These are phyloP conservation scores for Gymnothorax javanicus DNA, from an alignment of 2,797 vertebrate species.

Conservation along the genomic window DNA sequence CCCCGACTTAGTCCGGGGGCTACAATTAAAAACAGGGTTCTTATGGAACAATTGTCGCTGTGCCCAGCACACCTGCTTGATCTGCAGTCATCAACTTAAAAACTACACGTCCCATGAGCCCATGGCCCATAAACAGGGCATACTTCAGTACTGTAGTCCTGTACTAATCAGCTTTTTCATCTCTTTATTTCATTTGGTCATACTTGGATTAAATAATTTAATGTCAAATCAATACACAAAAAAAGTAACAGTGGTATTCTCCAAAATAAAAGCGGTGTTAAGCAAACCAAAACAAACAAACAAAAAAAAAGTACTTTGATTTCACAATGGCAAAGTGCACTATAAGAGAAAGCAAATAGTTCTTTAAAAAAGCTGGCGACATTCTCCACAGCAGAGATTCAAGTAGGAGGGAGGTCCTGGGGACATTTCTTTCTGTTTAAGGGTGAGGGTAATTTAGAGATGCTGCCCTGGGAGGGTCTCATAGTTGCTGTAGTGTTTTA, in stretches of 20 bases:
- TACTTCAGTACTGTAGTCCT: neutral
- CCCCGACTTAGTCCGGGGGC: too few species aligned
- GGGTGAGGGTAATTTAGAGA: neutral
- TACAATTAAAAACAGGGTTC: too few species aligned
- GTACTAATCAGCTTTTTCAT: neutral
- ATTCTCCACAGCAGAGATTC: slow-evolving; percentile 1
- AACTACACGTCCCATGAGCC: neutral
- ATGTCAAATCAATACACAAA: neutral
- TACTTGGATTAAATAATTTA: slow-evolving; percentile 1
- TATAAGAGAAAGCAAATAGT: neutral
- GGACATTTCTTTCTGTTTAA: neutral
- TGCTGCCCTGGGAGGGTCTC: neutral
- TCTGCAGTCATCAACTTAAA: neutral
- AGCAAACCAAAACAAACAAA: neutral
- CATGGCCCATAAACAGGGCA: neutral
- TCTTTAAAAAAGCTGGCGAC: neutral
- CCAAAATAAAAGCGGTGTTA: neutral
- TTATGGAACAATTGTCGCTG: too few species aligned
- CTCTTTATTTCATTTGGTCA: neutral
- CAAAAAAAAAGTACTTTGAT: neutral
- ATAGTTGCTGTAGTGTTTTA: neutral
- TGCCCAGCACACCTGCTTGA: neutral
- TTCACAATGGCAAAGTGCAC: neutral
- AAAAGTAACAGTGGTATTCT: neutral
- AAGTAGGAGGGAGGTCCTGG: neutral